Evolutionary conservation across 2,113 vertebrate species (phyloP).

Genomic region (Larimichthys polyactis): DNA sequence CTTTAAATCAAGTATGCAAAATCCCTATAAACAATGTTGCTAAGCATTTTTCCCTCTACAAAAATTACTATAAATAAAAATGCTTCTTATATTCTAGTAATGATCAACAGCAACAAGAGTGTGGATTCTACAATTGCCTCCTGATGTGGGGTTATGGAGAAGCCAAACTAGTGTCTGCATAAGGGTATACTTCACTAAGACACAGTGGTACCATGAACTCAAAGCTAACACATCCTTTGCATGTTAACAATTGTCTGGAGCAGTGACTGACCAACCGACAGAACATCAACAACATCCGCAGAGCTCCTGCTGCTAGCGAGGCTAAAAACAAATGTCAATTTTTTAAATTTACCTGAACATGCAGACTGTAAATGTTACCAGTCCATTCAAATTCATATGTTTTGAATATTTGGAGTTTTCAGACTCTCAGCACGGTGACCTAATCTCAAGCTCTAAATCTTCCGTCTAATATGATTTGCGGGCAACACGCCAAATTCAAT

Average conservation of each 20-base stretch:
- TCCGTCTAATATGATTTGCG: conserved; percentile 29
- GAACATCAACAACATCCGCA: background rate
- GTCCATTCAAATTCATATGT: background rate
- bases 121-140: conserved; percentile 47
- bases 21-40: background rate
- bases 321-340: background rate
- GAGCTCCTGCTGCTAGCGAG: too few species aligned
- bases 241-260: background rate
- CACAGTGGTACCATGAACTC: background rate
- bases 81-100: background rate
- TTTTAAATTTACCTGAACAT: background rate
- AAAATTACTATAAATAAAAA: background rate
- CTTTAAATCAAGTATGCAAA: background rate
- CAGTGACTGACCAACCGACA: background rate
- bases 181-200: background rate
- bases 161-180: background rate
- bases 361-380: background rate
- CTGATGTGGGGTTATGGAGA: conserved; percentile 12
- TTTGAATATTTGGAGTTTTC: background rate
- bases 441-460: conserved; percentile 19
- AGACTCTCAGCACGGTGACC: background rate
- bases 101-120: conserved; percentile 20
- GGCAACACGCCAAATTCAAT: conserved; percentile 17
- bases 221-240: background rate
- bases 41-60: background rate